These are phyloP conservation scores for Lumbricus terrestris DNA, from an alignment of 2,888 invertebrate species.

Conservation along the genomic window DNA sequence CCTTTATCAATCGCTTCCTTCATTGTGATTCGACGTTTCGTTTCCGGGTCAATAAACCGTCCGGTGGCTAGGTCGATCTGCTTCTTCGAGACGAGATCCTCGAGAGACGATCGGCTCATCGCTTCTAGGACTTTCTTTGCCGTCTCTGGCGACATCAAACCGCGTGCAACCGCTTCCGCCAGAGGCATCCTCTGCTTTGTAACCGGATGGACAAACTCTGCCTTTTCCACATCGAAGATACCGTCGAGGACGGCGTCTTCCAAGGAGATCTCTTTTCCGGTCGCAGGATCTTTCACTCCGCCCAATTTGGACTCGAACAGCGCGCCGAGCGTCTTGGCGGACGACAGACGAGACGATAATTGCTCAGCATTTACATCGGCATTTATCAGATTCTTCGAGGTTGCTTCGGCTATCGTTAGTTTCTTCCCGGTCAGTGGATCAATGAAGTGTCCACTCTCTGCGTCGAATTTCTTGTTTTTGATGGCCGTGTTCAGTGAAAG, in stretches of 20 bases:
- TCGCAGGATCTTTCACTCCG: constrained; percentile 20
- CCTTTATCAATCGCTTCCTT: constrained; percentile 74
- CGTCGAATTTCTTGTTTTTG: constrained; percentile 48
- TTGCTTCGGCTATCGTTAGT: constrained; percentile 86
- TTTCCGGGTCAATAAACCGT: constrained; percentile 56
- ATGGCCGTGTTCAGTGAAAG: constrained; percentile 47
- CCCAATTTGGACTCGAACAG: constrained; percentile 38
- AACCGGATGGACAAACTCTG: constrained; percentile 27
- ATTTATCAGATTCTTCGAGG: constrained; percentile 68
- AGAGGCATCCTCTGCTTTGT: constrained; percentile 41
- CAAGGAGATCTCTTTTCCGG: constrained; percentile 82
- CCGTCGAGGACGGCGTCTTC: constrained; percentile 86
- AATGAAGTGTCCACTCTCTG: constrained; percentile 46
- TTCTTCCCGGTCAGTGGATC: constrained; percentile 75
- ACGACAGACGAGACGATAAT: constrained; percentile 45
- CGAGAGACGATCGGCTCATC: constrained; percentile 57
- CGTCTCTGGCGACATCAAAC: constrained; percentile 28
- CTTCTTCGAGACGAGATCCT: constrained; percentile 54
- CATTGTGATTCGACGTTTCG: constrained; percentile 64
- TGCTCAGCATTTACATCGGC: constrained; percentile 38
- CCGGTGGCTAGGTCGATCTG: constrained; percentile 60
- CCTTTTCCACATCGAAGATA: constrained; percentile 32
- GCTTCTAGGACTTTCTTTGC: constrained; percentile 46
- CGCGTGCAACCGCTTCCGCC: constrained; percentile 44
- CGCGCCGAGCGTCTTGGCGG: constrained; percentile 44